These are phyloP conservation scores for Graptemys geographica DNA, from an alignment of 2,797 vertebrate species.

Conservation along the genomic window DNA sequence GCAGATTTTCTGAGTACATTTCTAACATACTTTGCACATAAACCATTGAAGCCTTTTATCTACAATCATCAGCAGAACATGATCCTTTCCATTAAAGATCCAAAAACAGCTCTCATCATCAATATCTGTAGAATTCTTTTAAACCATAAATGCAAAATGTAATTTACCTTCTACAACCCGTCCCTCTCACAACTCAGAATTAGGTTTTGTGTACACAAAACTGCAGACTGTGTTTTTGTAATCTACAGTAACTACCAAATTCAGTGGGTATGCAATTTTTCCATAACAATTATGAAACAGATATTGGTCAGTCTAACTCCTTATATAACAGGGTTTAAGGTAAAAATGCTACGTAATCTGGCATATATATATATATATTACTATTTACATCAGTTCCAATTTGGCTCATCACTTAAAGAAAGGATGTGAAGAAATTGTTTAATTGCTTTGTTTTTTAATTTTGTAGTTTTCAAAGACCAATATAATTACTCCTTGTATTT, in stretches of 20 bases:
- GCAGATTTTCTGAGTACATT: neutral
- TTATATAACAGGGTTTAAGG: neutral
- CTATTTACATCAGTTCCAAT: no score
- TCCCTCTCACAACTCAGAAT: neutral
- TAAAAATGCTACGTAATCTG: no score
- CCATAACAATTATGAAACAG: neutral
- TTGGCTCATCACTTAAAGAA: no score
- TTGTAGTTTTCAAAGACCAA: no score
- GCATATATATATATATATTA: no score
- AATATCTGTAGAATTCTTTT: neutral
- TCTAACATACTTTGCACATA: neutral
- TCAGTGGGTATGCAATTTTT: neutral
- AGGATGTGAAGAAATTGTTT: no score
- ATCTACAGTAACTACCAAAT: neutral
- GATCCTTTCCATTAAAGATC: neutral
- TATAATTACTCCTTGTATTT: no score
- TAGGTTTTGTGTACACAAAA: neutral
- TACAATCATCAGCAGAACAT: neutral
- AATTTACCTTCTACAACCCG: neutral
- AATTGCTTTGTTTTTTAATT: no score
- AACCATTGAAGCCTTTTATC: neutral
- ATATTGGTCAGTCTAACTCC: neutral
- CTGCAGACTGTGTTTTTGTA: fast-evolving
- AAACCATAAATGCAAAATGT: neutral
- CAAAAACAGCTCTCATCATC: neutral